Evolutionary conservation across 2,888 invertebrate genomes (phyloP).

Genomic region (Cinara cedri): DNA sequence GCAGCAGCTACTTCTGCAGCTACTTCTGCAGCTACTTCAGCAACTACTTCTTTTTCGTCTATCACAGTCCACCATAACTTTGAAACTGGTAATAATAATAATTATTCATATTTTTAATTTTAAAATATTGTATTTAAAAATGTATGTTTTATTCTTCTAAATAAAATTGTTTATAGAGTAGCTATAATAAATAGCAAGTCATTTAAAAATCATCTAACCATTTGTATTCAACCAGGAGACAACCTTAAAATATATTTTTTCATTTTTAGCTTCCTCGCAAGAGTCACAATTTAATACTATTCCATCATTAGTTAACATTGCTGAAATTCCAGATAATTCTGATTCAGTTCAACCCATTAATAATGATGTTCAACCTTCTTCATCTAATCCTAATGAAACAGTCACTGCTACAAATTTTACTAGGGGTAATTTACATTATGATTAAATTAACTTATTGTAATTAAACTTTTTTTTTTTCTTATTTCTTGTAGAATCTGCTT

Average conservation of each 20-base stretch:
- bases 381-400: not conserved
- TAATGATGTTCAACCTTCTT: not conserved
- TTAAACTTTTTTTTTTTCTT: not conserved
- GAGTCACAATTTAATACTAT: not conserved
- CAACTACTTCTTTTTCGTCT: not conserved
- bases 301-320: not conserved
- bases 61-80: not conserved
- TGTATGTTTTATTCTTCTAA: not conserved
- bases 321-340: conserved; percentile 34
- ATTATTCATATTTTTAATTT: not conserved
- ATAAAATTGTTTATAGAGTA: too few species aligned
- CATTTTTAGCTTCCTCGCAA: not conserved
- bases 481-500: conserved; percentile 11
- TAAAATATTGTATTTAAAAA: not conserved
- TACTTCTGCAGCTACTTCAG: not conserved
- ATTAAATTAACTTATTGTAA: too few species aligned
- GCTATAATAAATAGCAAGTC: too few species aligned
- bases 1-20: conserved; percentile 6
- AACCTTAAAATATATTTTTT: not conserved
- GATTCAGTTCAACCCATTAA: too few species aligned
- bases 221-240: too few species aligned
- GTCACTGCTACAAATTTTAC: conserved; percentile 2
- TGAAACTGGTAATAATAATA: not conserved
- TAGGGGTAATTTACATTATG: conserved; percentile 19
- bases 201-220: too few species aligned